Base-by-base conservation (phyloP, 2,797 vertebrate genomes). In the Esox masquinongy region DNA sequence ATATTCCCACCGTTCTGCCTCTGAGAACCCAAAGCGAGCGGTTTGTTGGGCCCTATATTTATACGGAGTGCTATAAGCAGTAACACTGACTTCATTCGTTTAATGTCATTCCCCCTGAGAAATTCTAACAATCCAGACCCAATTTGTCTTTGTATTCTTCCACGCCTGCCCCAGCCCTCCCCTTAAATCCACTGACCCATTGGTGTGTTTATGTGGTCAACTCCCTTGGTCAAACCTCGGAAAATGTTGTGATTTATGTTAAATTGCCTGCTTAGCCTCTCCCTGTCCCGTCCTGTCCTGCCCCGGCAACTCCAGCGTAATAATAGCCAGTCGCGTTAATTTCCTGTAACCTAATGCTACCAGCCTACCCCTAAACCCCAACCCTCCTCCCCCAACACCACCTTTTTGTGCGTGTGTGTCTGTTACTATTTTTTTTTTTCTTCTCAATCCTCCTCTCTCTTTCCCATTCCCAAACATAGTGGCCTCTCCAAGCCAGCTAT, bases 11-110 rank as follows among this genome's bases (percentile, higher is more conserved):
- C 14, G 34, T 29, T 67, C 36, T n/a, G 68, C 66, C 56, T 39
- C 36, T 6, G 34, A 77, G 22, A 39, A 73, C 61, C 72, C 24
- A 29, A 74, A 56, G 15, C 53, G 6, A 64, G 59, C 49, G 26
- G 34, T 17, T 49, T 73, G 68, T 8, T 8, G 17, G 67, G 16
- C 76, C 80, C n/a, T 6, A 22, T 64, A 14, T 70, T 80, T 80
- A 76, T 8, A 12, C 47, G 16, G 19, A 91, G 81, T 86, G 80
- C 84, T 80, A 87, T 83, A 92, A 96, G 95, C 95, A 96, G 95
- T 90, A 96, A 95, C 95, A 95, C 95, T 95, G 95, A 96, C 94
- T 81, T 90, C 79, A 76, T 83, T 86, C 24, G 22, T 78, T 68
- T 81, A 50, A 85, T 79, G 71, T 77, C 34, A 81, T 24, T 68